Evolutionary conservation across 2,797 vertebrate genomes (phyloP).

Genomic region (Thamnophis elegans): DNA sequence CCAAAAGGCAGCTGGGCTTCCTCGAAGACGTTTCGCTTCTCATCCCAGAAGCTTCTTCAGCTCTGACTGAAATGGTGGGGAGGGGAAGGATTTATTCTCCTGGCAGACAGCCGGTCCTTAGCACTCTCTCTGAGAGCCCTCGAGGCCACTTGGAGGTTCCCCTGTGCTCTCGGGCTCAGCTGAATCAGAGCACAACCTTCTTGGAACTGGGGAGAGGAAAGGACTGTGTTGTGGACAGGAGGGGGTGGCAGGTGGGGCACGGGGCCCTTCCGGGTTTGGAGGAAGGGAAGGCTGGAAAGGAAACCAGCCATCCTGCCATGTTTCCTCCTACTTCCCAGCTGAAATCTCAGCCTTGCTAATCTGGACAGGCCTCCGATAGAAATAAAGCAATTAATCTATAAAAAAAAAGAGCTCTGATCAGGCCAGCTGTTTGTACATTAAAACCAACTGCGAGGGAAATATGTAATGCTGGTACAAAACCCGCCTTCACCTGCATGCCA

Average conservation of each 20-base stretch:
- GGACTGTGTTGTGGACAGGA: too few relatives aligned
- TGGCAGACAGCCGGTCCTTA: too few relatives aligned
- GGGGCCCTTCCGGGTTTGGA: not conserved
- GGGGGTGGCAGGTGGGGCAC: accelerated
- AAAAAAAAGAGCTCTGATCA: not conserved
- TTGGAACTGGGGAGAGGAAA: not conserved
- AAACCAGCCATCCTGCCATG: not conserved
- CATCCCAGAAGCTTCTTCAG: not conserved
- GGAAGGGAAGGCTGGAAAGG: not conserved
- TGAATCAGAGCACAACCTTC: too few relatives aligned
- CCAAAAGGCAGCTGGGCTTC: not conserved
- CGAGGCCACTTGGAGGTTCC: not conserved
- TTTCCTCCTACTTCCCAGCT: not conserved
- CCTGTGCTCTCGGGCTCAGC: too few relatives aligned
- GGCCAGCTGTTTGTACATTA: not conserved
- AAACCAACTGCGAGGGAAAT: not conserved
- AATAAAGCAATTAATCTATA: too few relatives aligned
- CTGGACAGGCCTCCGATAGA: not conserved
- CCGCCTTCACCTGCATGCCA: not conserved
- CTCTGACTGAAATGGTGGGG: not conserved
- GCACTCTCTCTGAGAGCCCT: not conserved
- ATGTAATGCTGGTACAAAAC: not conserved
- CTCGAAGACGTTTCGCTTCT: not conserved
- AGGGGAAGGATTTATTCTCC: too few relatives aligned
- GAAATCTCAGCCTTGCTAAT: not conserved